These are phyloP conservation scores for Nibea coibor DNA, from an alignment of 2,113 vertebrate species.

Conservation along the genomic window DNA sequence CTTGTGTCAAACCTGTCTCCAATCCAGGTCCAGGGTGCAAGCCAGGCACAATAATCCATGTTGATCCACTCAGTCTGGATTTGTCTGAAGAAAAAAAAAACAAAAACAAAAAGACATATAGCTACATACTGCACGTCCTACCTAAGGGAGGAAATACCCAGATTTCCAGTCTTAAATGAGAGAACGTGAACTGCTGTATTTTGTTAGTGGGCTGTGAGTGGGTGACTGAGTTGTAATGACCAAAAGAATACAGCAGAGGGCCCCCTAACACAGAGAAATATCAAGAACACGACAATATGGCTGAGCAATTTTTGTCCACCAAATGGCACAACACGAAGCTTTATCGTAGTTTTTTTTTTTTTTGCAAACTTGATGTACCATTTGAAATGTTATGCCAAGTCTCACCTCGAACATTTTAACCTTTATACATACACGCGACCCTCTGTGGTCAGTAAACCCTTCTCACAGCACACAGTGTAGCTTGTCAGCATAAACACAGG, in stretches of 20 bases:
- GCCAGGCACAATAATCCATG: background rate
- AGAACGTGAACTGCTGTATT: background rate
- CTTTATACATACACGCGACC: background rate
- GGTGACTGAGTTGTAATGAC: background rate
- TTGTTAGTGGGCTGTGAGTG: background rate
- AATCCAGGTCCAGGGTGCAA: background rate
- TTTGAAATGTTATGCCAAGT: background rate
- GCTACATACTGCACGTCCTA: background rate
- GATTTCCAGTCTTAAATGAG: background rate
- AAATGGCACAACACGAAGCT: background rate
- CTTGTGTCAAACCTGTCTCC: conserved; percentile 1
- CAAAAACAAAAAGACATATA: background rate
- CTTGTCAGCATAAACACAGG: background rate
- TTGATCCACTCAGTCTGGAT: conserved; percentile 15
- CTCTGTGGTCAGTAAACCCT: background rate
- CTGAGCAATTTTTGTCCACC: too few relatives aligned
- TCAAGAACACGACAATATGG: background rate
- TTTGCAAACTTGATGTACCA: background rate
- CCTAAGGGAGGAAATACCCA: background rate
- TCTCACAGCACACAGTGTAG: background rate
- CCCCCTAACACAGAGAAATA: background rate
- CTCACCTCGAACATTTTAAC: background rate
- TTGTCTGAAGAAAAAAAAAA: conserved; percentile 19
- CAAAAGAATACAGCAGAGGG: conserved; percentile 30
- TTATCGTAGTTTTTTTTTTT: background rate